phyloP scores from a whole-genome alignment of 1,140 invertebrate genomes.

The Rhynchophorus ferrugineus region DNA sequence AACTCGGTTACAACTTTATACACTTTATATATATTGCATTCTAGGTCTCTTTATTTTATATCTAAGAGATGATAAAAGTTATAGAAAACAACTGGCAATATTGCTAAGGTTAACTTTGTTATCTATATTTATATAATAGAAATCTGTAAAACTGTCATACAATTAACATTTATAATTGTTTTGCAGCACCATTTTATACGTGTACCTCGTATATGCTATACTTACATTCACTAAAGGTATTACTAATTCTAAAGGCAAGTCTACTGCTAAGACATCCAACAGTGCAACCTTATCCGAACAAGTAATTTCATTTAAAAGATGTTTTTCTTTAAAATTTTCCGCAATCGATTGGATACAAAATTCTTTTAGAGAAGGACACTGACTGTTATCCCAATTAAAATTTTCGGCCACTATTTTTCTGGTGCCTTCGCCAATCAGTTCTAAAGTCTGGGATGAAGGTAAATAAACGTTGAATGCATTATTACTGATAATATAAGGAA shows the following conservation, averaged over 20 bases:
- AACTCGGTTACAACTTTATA: too few species aligned
- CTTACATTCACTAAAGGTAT: slow-evolving; percentile 33
- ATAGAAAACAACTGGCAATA: too few species aligned
- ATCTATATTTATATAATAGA: too few species aligned
- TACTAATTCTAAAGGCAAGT: slow-evolving; percentile 28
- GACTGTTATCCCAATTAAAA: slow-evolving; percentile 30
- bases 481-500: slow-evolving; percentile 28
- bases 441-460: slow-evolving; percentile 22
- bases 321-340: slow-evolving; percentile 28
- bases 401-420: slow-evolving; percentile 30
- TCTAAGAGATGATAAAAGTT: too few species aligned
- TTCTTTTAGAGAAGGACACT: slow-evolving; percentile 26
- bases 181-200: too few species aligned
- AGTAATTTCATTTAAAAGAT: slow-evolving; percentile 31
- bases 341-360: slow-evolving; percentile 28
- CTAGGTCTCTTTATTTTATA: too few species aligned
- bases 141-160: too few species aligned
- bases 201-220: background rate
- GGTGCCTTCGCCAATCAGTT: slow-evolving; percentile 24
- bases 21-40: too few species aligned
- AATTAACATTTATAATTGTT: too few species aligned
- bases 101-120: too few species aligned
- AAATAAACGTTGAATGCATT: slow-evolving; percentile 22
- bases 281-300: slow-evolving; percentile 32
- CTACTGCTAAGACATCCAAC: slow-evolving; percentile 27